Percentiles rank a stretch among this genome's conserved stretches.
These are phyloP conservation scores for Actinernus sp. DNA, from an alignment of 92 coral and sea anemone species.

Conservation along the genomic window DNA sequence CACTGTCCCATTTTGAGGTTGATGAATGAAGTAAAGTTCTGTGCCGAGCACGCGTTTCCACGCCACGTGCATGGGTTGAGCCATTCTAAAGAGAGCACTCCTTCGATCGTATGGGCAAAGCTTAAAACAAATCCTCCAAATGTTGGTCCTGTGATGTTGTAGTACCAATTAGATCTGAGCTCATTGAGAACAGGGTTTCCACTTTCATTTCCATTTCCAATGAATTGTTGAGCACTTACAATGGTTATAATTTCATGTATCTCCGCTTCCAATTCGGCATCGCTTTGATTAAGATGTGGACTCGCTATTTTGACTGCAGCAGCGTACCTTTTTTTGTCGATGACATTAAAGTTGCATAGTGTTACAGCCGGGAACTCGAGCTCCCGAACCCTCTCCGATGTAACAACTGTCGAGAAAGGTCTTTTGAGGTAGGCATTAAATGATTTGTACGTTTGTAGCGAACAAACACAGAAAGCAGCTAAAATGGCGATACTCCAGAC, in stretches of 20 bases:
- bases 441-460: constrained; percentile 1
- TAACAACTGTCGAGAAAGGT: constrained; percentile 29
- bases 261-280: constrained; percentile 4
- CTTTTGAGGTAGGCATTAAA: constrained; percentile 7
- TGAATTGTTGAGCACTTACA: no score
- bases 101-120: constrained; percentile 43
- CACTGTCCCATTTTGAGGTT: constrained; percentile 33
- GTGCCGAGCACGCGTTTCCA: constrained; percentile 24
- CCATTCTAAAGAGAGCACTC: constrained; percentile 28
- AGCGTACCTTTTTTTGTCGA: no score
- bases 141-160: no score
- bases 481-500: constrained; percentile 25
- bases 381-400: not conserved
- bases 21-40: constrained; percentile 33
- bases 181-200: no score
- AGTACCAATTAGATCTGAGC: no score
- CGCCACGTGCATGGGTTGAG: constrained; percentile 26
- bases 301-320: no score
- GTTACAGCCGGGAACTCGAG: constrained; percentile 7
- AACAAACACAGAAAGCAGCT: not conserved
- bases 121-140: not conserved
- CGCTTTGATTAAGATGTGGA: no score
- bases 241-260: constrained; percentile 7
- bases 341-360: not conserved
- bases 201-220: no score